Percentiles rank a stretch among this genome's conserved stretches.
These are phyloP conservation scores for Glaucopsyche alexis DNA, from an alignment of 2,888 invertebrate genomes.

Conservation along the genomic window DNA sequence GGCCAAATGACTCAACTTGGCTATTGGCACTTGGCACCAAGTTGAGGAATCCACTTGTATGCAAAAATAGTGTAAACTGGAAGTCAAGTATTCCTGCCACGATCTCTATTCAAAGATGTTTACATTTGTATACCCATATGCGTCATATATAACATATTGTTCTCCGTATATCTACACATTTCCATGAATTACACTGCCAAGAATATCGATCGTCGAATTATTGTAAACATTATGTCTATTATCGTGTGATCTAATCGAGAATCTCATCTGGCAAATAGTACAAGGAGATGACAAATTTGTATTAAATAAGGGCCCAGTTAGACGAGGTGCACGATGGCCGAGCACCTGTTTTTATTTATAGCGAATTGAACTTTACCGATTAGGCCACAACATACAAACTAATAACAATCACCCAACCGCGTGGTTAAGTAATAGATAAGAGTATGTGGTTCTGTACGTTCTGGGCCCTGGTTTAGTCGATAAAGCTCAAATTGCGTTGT, in stretches of 20 bases:
- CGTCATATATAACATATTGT: background rate
- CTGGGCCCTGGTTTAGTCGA: too few species aligned
- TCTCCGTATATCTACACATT: background rate
- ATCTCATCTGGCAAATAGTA: background rate
- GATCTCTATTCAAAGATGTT: slow-evolving; percentile 5
- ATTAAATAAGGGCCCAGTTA: too few species aligned
- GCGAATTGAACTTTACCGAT: too few species aligned
- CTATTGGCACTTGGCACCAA: slow-evolving; percentile 10
- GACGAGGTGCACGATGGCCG: too few species aligned
- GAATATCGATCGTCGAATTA: slow-evolving; percentile 10
- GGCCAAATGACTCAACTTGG: slow-evolving; percentile 18
- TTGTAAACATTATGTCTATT: slow-evolving; percentile 1
- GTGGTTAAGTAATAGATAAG: background rate
- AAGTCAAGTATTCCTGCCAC: slow-evolving; percentile 6
- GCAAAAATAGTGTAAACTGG: background rate
- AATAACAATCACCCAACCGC: background rate
- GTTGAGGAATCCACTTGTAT: background rate
- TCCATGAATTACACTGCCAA: slow-evolving; percentile 23
- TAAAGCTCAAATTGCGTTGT: too few species aligned
- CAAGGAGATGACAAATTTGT: too few species aligned
- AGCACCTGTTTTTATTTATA: too few species aligned
- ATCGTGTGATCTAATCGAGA: background rate
- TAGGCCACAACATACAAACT: too few species aligned
- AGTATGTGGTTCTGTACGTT: too few species aligned
- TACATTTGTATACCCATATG: slow-evolving; percentile 17